Evolutionary conservation across 2,113 vertebrate genomes (phyloP).

Genomic region (Charadrius vociferus): DNA sequence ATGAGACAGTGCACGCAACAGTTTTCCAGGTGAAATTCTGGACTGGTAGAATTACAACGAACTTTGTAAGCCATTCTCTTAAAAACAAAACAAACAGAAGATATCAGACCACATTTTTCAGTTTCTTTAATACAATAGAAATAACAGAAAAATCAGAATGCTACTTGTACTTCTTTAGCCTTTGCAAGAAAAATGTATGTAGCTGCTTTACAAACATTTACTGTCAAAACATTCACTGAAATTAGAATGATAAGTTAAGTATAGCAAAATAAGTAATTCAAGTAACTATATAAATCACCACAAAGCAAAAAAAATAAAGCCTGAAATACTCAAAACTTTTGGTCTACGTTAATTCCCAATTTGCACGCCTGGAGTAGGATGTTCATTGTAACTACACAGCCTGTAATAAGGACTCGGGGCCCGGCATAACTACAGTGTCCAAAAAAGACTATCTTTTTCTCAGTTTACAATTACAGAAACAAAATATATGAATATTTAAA

Average conservation of each 20-base stretch:
- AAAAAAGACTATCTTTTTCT: neutral
- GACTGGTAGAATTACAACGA: neutral
- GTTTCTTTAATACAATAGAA: neutral
- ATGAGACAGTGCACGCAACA: neutral
- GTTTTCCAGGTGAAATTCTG: neutral
- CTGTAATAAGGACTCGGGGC: neutral
- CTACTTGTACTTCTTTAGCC: neutral
- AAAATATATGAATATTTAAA: neutral
- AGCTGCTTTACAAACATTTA: neutral
- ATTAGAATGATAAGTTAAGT: conserved; percentile 10
- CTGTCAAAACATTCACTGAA: neutral
- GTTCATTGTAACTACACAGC: neutral
- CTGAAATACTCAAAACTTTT: neutral
- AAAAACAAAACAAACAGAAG: neutral
- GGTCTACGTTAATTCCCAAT: neutral
- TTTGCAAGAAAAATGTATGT: neutral
- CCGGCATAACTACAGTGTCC: neutral
- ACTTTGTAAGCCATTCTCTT: neutral
- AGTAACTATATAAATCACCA: neutral
- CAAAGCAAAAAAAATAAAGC: neutral
- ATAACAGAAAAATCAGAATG: neutral
- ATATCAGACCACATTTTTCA: neutral
- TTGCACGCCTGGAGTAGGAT: neutral
- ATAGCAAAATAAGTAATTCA: neutral
- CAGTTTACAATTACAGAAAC: neutral